These are phyloP conservation scores for Okamejei kenojei DNA, from an alignment of 2,797 vertebrate genomes.

Conservation along the genomic window DNA sequence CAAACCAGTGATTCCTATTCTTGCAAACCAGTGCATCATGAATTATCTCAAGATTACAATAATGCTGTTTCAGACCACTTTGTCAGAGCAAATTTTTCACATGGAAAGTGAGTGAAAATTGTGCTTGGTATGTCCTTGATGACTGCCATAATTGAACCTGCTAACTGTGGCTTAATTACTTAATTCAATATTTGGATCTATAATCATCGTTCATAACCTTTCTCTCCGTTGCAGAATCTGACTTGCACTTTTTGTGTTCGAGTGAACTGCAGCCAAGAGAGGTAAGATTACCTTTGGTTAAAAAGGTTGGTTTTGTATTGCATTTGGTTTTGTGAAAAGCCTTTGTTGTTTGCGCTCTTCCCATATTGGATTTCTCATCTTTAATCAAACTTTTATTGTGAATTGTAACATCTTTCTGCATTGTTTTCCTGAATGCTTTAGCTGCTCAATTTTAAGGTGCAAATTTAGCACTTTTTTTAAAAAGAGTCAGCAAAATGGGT, in stretches of 20 bases:
- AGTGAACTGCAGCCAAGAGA: conserved; percentile 64
- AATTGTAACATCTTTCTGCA: too few relatives aligned
- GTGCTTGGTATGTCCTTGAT: neutral
- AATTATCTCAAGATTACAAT: neutral
- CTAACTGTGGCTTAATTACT: neutral
- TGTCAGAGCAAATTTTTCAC: neutral
- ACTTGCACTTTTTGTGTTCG: conserved; percentile 56
- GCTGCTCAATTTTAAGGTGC: too few relatives aligned
- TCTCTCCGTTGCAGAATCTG: conserved; percentile 53
- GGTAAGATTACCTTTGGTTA: conserved; percentile 57
- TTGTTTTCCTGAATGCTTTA: too few relatives aligned
- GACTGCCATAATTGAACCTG: neutral
- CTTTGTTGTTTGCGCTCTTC: neutral
- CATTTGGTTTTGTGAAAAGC: neutral
- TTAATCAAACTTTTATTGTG: neutral
- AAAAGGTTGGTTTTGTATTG: neutral
- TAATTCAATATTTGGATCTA: neutral
- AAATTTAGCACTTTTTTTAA: too few relatives aligned
- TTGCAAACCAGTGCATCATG: neutral
- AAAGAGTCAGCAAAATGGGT: too few relatives aligned
- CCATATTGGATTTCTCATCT: conserved; percentile 40
- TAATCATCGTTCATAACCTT: neutral
- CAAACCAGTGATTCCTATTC: neutral
- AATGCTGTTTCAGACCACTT: neutral
- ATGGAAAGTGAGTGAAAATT: neutral